Base-by-base conservation (phyloP, 2,113 vertebrate species). In the Macquaria ambigua region DNA sequence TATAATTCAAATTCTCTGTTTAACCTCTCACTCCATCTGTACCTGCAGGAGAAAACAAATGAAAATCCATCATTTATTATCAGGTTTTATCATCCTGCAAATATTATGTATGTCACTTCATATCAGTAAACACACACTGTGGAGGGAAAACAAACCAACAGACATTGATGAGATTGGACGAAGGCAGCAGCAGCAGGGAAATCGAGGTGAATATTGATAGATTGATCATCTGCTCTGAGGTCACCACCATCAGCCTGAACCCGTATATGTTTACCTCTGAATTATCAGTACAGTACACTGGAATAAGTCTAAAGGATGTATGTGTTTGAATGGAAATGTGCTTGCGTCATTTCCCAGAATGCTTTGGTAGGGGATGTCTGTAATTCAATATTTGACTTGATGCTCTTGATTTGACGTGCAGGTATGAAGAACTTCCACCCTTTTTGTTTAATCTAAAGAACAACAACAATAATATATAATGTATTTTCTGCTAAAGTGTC, bases 101-200 rank as follows among this genome's bases (percentile, higher is more conserved):
- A 88, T 77, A 87, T 88, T 74, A 61, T 55, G 76, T 21, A 52
- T 25, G 77, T 83, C 63, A 28, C 37, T 76, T 83, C n/a, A 73
- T 58, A 79, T 83, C 83, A 55, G 78, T 66, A 82, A 79, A 85
- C 9, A 82, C 66, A 31, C 55, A 12, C 7, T 6, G 48, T 20
- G 67, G 58, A 78, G 55, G 48, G 77, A n/a, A 73, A 85, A 84
- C 72, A 67, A 73, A 41, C 61, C 31, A 62, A 69, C 81, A 68
- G 67, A 63, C 90, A 59, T 5, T 46, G 73, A 83, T 66, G 67
- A 77, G 84, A 89, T 18, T 53, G 81, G 83, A 80, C 14, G 55
- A 67, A 53, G 56, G 77, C 43, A 43, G 75, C 52, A 1, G 77
- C 55, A 39, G 74, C 21, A n/a, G 74, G 21, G 39, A 68, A 25